Base-by-base conservation (phyloP, 2,113 vertebrate species). In the Corythornis cristatus region DNA sequence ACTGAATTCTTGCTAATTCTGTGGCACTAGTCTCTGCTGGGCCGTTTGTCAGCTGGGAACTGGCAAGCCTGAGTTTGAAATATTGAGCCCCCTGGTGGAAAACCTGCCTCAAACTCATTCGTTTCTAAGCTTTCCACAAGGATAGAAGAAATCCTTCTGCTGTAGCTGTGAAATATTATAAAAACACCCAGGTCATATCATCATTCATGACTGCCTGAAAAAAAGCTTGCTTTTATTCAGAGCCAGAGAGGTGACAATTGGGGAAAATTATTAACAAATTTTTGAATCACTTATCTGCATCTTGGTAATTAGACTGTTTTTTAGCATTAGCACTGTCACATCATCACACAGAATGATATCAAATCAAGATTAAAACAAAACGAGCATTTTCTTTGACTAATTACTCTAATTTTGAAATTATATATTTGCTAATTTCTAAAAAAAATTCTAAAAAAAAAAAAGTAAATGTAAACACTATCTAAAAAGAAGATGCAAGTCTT, bases 21-120 rank as follows among this genome's bases (percentile, higher is more conserved):
- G 67, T 89, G 35, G 60, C 86, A 56, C 62, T 67, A 12, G 13
- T 46, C 19, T 93, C 84, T 87, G n/a, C 67, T 82, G 87, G 83
- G 83, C 64, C 50, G 66, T 20, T 16, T 75, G 61, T 89, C 86
- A 88, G 91, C 42, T 51, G 64, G 51, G 72, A 90, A 57, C 6
- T 57, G 75, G 53, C 76, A 89, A 87, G 84, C 26, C 58, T 89
- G 71, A 87, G 23, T 90, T 74, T 92, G 90, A 95, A 96, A 81
- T 74, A 81, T 65, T 90, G 95, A 96, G 94, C 94, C 91, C 92
- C 74, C 92, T 95, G 76, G 88, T 97, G 92, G 94, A 95, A 94
- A 82, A 58, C 64, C 64, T 81, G 56, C 56, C 74, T 31, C 50
- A 33, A 79, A 35, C n/a, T 78, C 88, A 42, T 66, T 42, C 75